Conservation (phyloP, 2,888 invertebrate genomes). For the Sinhomidia bicolor region DNA sequence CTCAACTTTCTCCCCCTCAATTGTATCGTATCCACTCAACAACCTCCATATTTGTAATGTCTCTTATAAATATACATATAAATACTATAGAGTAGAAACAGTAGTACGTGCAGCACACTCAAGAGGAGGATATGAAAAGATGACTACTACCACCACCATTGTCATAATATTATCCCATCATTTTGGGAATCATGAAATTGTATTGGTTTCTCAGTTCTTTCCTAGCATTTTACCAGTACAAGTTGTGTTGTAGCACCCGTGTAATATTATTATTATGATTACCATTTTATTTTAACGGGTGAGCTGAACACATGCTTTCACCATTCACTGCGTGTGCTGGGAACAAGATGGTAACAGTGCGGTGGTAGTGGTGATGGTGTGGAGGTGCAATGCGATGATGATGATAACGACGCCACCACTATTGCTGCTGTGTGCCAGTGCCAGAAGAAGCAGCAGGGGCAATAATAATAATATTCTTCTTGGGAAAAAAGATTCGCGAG, state of each 20-base stretch:
- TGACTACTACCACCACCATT: not conserved
- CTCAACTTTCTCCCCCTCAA: not conserved
- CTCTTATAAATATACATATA: no score
- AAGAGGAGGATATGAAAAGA: not conserved
- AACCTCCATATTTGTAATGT: not conserved
- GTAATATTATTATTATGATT: slow-evolving; percentile 19
- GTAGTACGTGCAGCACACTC: not conserved
- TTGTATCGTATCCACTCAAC: not conserved
- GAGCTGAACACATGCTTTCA: slow-evolving; percentile 24
- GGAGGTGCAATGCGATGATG: not conserved
- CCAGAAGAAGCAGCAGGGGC: slow-evolving; percentile 1
- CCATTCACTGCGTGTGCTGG: not conserved
- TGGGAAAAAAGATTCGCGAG: slow-evolving; percentile 41
- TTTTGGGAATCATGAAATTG: slow-evolving; percentile 42
- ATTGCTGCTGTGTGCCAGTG: not conserved
- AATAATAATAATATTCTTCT: slow-evolving; percentile 28
- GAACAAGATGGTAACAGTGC: no score
- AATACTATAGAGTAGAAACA: not conserved
- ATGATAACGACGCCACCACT: slow-evolving; percentile 2
- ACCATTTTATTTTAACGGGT: not conserved
- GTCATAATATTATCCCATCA: slow-evolving; percentile 31
- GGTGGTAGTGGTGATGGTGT: not conserved
- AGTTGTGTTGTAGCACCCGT: not conserved
- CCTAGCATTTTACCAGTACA: not conserved
- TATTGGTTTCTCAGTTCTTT: slow-evolving; percentile 27